Base-by-base conservation (phyloP, 92 coral and sea anemone genomes). In the Scolanthus callimorphus region DNA sequence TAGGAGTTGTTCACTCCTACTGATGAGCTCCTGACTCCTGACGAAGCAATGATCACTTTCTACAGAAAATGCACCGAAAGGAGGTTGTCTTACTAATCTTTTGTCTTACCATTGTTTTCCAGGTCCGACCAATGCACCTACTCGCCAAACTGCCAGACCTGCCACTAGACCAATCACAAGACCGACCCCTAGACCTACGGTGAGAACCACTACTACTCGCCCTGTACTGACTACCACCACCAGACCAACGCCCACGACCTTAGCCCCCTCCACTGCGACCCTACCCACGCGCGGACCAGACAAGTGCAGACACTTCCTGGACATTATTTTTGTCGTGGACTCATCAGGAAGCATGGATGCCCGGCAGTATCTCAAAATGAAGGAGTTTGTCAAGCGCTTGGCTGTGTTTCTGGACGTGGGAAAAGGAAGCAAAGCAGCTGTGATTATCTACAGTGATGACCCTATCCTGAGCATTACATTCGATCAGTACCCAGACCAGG, bases 291-390 rank as follows among this genome's bases (percentile, higher is more conserved):
- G 8, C 41, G 41, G 41, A 34, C 41, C 6, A 6, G 53, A 61
- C n/a, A 22, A 17, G 10, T 87, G 95, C 54, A 34, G 63, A 25
- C 39, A 65, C 51, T 68, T 63, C 17, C 60, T 84, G 23, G 96
- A 88, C 60, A 68, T 88, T 11, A 65, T 89, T 0, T 91, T 91
- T 60, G 83, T 91, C 51, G 53, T 91, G 82, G 97, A 91, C 60
- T 88, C 97, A 2, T 83, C 97, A 15, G 65, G 83, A 15, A 91
- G 97, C 31, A 91, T 91, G 74, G 83, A 85, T 52, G 71, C 47
- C 13, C 31, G 83, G 1, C 80, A 88, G 28, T 91, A 79, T 37
- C 55, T 29, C 0, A 84, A 60, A 31, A 80, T 82, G 59, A 91
- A 91, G 57, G 66, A 65, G 38, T 91, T 91, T 29, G 96, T 91